Base-by-base conservation (phyloP, 2,888 invertebrate species). In the Augiades crinisus region DNA sequence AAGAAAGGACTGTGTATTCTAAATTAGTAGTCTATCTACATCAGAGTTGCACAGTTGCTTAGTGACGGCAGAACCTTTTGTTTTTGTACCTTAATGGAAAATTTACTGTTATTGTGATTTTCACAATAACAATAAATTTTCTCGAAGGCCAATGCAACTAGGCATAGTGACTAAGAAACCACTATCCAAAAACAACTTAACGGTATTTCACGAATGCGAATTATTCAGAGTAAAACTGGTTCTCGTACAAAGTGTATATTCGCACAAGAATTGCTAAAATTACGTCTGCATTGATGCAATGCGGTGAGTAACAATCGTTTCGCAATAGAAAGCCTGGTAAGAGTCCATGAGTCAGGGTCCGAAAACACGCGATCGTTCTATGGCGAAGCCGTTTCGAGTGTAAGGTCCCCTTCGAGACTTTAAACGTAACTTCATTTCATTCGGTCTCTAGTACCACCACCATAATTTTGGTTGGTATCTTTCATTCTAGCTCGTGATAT, bases 301-400 rank as follows among this genome's bases (percentile, higher is more conserved):
- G 24, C 54, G 53, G 58, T 70, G 72, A 72, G 59, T 67, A 74
- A 72, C 55, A 47, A 50, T 47, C 36, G 59, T 72, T 68, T 68
- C 62, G 68, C 60, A 74, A 75, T 57, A 54, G 55, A 59, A 64
- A 70, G 63, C 58, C 56, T 58, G 57, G 53, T 43, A 60, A 56
- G 54, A 54, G 55, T 33, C 54, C n/a, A n/a, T 75, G 72, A 75
- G 38, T 73, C 73, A 73, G 34, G 16, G 27, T 30, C 43, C 43
- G 19, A 27, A 47, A 47, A 43, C 43, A 27, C 7, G 10, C 27
- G 27, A 10, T 27, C 27, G 27, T 10, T 27, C n/a, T n/a, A n/a
- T n/a, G n/a, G n/a, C n/a, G n/a, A n/a, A n/a, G n/a, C n/a, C n/a
- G n/a, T n/a, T n/a, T n/a, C n/a, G n/a, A n/a, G n/a, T n/a, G n/a